Percentiles rank a stretch among this genome's conserved stretches.
phyloP scores from a whole-genome alignment of 2,113 vertebrate species.

The Ginglymostoma cirratum region DNA sequence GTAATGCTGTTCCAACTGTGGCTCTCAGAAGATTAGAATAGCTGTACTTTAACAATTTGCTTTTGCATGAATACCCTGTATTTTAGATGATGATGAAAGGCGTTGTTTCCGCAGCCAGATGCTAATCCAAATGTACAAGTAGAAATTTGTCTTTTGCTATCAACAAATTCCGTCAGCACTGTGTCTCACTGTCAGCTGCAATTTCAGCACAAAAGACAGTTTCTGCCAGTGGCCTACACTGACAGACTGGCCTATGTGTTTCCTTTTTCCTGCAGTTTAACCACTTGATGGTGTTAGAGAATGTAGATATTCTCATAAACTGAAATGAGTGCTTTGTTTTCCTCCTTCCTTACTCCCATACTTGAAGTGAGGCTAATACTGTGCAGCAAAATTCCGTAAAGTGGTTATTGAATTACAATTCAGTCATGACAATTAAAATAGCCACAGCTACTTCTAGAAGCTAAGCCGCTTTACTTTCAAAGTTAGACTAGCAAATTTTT shows the following conservation, averaged over 20 bases:
- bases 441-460: neutral
- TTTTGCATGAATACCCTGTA: constrained; percentile 21
- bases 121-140: constrained; percentile 2
- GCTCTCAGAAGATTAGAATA: constrained; percentile 1
- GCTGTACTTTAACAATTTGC: constrained; percentile 25
- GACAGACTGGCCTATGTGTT: neutral
- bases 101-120: constrained; percentile 1
- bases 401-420: neutral
- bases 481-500: neutral
- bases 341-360: neutral
- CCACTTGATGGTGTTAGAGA: neutral
- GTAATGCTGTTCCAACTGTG: constrained; percentile 12
- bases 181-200: constrained; percentile 1
- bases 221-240: neutral
- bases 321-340: neutral
- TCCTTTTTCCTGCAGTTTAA: neutral
- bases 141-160: neutral
- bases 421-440: neutral
- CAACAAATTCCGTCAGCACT: neutral
- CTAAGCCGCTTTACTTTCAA: neutral
- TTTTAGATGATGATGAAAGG: constrained; percentile 25
- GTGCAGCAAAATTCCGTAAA: neutral
- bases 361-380: neutral
- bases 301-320: neutral
- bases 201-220: neutral